A percentile compares a stretch with the other conserved stretches of the same genome.
Evolutionary conservation across 1,140 invertebrate genomes (phyloP).

Genomic region (Lasioglossum baleicum): DNA sequence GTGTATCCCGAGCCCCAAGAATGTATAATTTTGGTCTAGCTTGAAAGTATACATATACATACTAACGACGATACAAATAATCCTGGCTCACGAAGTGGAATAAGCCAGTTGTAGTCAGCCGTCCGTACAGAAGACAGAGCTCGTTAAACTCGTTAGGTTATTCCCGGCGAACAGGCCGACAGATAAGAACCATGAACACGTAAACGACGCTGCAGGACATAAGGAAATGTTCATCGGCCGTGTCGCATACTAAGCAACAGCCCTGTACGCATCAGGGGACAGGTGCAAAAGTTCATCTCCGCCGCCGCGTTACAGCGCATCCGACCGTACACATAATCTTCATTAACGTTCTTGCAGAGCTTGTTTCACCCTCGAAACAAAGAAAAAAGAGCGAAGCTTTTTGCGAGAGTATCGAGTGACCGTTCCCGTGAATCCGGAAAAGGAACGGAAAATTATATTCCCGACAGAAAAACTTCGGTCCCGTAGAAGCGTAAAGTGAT

Average conservation of each 20-base stretch:
- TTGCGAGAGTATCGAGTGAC: not conserved
- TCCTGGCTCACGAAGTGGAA: too few relatives aligned
- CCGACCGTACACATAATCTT: slow-evolving; percentile 34
- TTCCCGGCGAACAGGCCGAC: not conserved
- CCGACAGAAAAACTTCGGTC: too few relatives aligned
- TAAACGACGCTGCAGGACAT: not conserved
- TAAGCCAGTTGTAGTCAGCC: too few relatives aligned
- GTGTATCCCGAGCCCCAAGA: too few relatives aligned
- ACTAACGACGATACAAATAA: too few relatives aligned
- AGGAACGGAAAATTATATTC: not conserved
- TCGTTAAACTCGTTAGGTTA: not conserved
- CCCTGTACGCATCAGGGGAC: too few relatives aligned
- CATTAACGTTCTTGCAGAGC: slow-evolving; percentile 37
- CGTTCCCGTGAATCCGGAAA: not conserved
- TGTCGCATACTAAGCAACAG: not conserved
- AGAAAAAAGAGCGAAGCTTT: not conserved
- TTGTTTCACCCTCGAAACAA: not conserved
- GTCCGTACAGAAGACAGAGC: not conserved
- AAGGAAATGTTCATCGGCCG: not conserved
- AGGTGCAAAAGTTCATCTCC: not conserved
- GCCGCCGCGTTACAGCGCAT: not conserved
- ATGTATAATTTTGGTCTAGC: too few relatives aligned
- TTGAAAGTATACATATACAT: too few relatives aligned
- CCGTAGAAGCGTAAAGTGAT: too few relatives aligned
- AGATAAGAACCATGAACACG: not conserved